phyloP scores from a whole-genome alignment of 2,888 invertebrate species.

The Pheosia gnoma region DNA sequence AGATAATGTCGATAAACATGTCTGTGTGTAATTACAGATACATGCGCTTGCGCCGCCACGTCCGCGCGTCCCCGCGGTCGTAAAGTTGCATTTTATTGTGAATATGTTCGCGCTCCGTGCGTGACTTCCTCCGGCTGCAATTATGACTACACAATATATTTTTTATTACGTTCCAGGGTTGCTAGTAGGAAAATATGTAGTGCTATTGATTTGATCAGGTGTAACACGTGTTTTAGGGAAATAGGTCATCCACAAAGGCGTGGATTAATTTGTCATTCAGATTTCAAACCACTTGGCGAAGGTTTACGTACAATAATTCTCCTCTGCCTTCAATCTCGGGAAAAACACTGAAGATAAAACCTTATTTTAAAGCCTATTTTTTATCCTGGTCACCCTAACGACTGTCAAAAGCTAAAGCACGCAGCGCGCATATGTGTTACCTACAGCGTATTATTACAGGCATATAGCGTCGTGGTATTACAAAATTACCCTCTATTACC shows the following conservation, averaged over 20 bases:
- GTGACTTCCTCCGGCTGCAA: conserved; percentile 29
- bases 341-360: too few relatives aligned
- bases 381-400: conserved; percentile 1
- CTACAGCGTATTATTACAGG: conserved; percentile 12
- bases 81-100: conserved; percentile 40
- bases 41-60: conserved; percentile 31
- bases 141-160: conserved; percentile 27
- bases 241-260: too few relatives aligned
- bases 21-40: conserved; percentile 26
- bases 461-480: conserved; percentile 27
- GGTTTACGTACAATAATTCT: too few relatives aligned
- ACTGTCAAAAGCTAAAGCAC: conserved; percentile 30
- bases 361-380: too few relatives aligned
- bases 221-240: too few relatives aligned
- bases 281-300: too few relatives aligned
- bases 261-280: too few relatives aligned
- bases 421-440: conserved; percentile 13
- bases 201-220: background rate
- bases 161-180: conserved; percentile 25
- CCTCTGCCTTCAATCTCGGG: too few relatives aligned
- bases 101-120: conserved; percentile 17
- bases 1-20: background rate
- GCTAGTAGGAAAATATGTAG: background rate
- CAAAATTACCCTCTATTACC: conserved; percentile 14
- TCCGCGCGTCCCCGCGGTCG: conserved; percentile 27